Percentiles rank a stretch among this genome's conserved stretches.
phyloP scores from a whole-genome alignment of 2,113 vertebrate genomes.

The Grantiella picta region DNA sequence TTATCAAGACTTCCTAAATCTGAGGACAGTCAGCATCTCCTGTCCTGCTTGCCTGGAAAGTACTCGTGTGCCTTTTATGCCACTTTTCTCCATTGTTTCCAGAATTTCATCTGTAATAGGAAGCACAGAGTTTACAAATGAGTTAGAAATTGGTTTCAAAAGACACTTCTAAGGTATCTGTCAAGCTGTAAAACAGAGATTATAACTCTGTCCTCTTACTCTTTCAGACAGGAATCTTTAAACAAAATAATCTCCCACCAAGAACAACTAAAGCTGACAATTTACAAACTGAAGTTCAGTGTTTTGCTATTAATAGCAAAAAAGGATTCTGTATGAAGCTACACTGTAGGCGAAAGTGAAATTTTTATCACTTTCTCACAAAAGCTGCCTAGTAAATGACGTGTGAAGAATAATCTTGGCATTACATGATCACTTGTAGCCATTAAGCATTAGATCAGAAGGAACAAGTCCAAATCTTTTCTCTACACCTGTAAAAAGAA shows the following conservation, averaged over 20 bases:
- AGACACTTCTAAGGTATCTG: neutral
- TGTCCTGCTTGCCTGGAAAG: slow-evolving; percentile 82
- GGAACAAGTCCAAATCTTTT: neutral
- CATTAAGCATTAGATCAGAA: neutral
- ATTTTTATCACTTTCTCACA: neutral
- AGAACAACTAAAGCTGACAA: neutral
- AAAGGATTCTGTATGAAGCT: neutral
- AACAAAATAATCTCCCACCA: neutral
- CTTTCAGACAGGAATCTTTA: neutral
- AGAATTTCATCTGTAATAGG: slow-evolving; percentile 84
- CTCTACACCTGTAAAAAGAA: neutral
- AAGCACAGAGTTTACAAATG: neutral
- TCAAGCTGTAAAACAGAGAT: neutral
- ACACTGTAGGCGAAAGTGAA: neutral
- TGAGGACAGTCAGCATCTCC: slow-evolving; percentile 83
- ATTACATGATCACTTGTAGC: neutral
- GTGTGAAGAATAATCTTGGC: neutral
- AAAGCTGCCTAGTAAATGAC: neutral
- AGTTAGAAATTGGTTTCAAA: neutral
- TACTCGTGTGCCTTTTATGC: slow-evolving; percentile 73
- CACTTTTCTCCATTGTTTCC: slow-evolving; percentile 67
- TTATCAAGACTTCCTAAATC: slow-evolving; percentile 64
- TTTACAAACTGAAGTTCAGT: neutral
- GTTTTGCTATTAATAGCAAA: neutral
- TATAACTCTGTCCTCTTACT: neutral